These are phyloP conservation scores for Frankliniella fusca DNA, from an alignment of 2,888 invertebrate genomes.

Conservation along the genomic window DNA sequence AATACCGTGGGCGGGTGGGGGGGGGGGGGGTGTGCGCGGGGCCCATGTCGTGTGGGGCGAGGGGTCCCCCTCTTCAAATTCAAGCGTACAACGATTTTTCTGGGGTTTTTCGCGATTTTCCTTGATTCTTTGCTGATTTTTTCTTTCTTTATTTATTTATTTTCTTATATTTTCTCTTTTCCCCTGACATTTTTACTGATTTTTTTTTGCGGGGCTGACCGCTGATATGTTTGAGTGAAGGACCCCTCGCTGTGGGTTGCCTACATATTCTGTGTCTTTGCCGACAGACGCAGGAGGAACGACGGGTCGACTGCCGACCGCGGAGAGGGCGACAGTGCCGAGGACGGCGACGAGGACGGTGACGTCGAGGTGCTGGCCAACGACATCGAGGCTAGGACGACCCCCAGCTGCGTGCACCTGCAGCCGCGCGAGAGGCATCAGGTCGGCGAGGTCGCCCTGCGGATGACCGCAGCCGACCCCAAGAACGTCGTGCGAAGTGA, in stretches of 20 bases:
- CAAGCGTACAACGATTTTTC: too few species aligned
- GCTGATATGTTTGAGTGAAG: too few species aligned
- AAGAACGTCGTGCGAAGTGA: background rate
- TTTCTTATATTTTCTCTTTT: too few species aligned
- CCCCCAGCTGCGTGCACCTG: background rate
- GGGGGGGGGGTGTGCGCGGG: background rate
- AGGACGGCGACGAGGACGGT: background rate
- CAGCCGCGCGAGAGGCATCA: background rate
- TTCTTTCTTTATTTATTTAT: too few species aligned
- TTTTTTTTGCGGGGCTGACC: too few species aligned
- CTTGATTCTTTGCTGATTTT: too few species aligned
- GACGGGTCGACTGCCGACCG: background rate
- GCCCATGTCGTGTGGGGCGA: too few species aligned
- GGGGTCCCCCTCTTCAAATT: too few species aligned
- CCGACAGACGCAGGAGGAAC: background rate
- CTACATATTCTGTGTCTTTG: background rate
- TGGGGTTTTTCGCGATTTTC: too few species aligned
- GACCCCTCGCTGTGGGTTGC: background rate
- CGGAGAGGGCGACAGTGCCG: background rate
- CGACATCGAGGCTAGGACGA: background rate
- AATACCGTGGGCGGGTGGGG: background rate
- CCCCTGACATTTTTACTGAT: too few species aligned
- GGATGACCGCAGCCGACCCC: background rate
- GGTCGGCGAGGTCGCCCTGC: background rate
- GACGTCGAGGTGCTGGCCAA: conserved; percentile 14